Conservation (phyloP, 2,888 invertebrate species). For the Lomographa bimaculata region DNA sequence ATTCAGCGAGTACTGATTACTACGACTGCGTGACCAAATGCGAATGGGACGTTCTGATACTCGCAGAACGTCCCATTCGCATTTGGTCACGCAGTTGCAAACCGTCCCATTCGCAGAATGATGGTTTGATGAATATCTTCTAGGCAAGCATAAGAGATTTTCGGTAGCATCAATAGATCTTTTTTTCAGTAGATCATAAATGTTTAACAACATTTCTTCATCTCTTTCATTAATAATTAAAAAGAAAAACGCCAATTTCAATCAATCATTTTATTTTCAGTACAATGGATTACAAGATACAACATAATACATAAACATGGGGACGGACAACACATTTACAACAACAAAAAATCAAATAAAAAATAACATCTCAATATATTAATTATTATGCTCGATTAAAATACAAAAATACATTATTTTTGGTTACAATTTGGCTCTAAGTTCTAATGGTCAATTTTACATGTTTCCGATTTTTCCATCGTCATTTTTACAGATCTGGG, state of each 20-base stretch:
- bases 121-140: no score
- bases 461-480: constrained; percentile 16
- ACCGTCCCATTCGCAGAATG: no score
- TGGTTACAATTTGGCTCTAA: constrained; percentile 64
- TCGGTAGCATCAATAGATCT: no score
- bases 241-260: constrained; percentile 17
- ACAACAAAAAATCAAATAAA: constrained; percentile 34
- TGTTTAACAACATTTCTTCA: no score
- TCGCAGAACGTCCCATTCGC: no score
- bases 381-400: constrained; percentile 32
- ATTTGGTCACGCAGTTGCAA: no score
- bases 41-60: no score
- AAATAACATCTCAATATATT: constrained; percentile 30
- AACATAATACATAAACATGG: constrained; percentile 46
- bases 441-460: constrained; percentile 35
- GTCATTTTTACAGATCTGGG: constrained; percentile 20
- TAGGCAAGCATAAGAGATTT: no score
- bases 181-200: no score
- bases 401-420: constrained; percentile 59
- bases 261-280: constrained; percentile 45
- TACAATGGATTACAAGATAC: constrained; percentile 59
- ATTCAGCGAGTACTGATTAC: no score
- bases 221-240: no score
- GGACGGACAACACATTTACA: constrained; percentile 67
- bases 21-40: no score